These are phyloP conservation scores for Plutella xylostella DNA, from an alignment of 2,888 invertebrate species.

Conservation along the genomic window DNA sequence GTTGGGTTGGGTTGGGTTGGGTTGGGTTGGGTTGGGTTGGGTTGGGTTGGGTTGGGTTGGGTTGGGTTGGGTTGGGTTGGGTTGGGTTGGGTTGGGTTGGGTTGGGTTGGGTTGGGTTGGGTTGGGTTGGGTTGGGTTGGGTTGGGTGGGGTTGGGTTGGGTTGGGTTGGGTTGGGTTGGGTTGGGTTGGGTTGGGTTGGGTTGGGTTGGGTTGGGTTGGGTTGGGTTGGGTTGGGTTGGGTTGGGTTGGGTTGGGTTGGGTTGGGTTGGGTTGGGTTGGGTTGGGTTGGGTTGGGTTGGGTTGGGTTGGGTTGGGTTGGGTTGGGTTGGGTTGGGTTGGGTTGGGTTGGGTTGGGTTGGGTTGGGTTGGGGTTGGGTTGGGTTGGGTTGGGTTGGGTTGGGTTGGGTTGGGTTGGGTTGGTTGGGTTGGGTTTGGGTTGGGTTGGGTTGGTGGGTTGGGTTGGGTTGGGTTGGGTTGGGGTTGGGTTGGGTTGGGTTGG, in stretches of 20 bases:
- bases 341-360: slow-evolving; percentile 8
- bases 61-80: slow-evolving; percentile 5
- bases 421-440: slow-evolving; percentile 8
- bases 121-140: slow-evolving; percentile 11
- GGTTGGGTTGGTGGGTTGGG: slow-evolving; percentile 9
- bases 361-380: slow-evolving; percentile 2
- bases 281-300: slow-evolving; percentile 16
- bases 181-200: slow-evolving; percentile 9
- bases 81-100: slow-evolving; percentile 11
- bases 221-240: slow-evolving; percentile 8
- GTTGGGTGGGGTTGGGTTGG: slow-evolving; percentile 13
- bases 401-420: slow-evolving; percentile 8
- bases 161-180: slow-evolving; percentile 13
- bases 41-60: slow-evolving; percentile 10
- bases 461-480: slow-evolving; percentile 10
- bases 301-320: slow-evolving; percentile 14
- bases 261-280: slow-evolving; percentile 10
- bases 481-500: slow-evolving; percentile 10
- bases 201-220: slow-evolving; percentile 13
- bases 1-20: slow-evolving; percentile 12
- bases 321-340: slow-evolving; percentile 8
- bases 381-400: slow-evolving; percentile 9
- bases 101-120: slow-evolving; percentile 7
- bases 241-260: slow-evolving; percentile 9
- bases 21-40: slow-evolving; percentile 9